Evolutionary conservation across 2,888 invertebrate genomes (phyloP), one percentile per base, ranked within the genome.

Genomic region (Folsomia candida): DNA sequence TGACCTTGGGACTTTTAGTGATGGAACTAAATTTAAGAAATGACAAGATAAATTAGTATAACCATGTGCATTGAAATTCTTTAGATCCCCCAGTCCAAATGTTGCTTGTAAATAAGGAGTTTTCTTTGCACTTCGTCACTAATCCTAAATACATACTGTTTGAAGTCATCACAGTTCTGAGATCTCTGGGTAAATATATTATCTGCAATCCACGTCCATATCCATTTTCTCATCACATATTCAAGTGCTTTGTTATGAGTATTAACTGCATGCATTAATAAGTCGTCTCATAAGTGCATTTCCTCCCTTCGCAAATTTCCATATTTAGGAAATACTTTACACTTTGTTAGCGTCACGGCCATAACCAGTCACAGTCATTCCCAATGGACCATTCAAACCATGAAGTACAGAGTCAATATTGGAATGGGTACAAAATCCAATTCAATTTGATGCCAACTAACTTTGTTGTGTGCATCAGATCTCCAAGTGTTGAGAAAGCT

Each of bases 391-490:
- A 54, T 54, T 54, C 54, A 54, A 18, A 6, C 20, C 11, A 54
- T 54, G 54, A 22, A 54, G 54, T 20, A 18, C 54, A 54, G n/a
- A 54, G 54, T 54, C 54, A 54, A 54, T 54, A 54, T 54, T 54
- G 54, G 22, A 20, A 11, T 11, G 47, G 18, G 47, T 11, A 18
- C 18, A 18, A 54, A 54, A 54, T 54, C 54, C 54, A 54, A 47
- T 47, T 47, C 47, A 47, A 54, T 54, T 54, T 54, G 54, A 20
- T 54, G 37, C 37, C 4, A 37, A 14, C 37, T 37, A n/a, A n/a
- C n/a, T 37, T 14, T 37, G 37, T 37, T 37, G 14, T 14, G 37
- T 54, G 54, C 54, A 54, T 20, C 18, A 6, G 14, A 4, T 37
- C 37, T 9, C 37, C 37, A 37, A 14, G 4, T 9, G 37, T 14